Percentiles rank a stretch among this genome's conserved stretches.
These are phyloP conservation scores for Thomomys bottae DNA, from an alignment of 2,113 vertebrate genomes.

Conservation along the genomic window DNA sequence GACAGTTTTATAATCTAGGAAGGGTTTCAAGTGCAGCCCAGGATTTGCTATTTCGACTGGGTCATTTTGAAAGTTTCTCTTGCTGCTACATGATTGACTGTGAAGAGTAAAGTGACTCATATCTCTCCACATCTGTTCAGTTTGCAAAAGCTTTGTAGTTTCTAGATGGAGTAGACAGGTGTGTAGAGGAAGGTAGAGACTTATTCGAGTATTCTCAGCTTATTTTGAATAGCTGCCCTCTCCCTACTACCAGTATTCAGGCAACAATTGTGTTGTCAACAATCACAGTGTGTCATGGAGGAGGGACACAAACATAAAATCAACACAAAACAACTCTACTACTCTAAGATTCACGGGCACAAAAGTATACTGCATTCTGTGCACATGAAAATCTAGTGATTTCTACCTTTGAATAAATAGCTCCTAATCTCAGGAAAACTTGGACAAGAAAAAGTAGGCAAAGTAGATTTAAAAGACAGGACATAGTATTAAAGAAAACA, in stretches of 20 bases:
- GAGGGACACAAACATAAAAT: background rate
- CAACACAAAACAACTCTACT: background rate
- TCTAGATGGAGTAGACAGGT: background rate
- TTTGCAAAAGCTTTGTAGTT: conserved; percentile 7
- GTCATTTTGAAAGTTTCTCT: conserved; percentile 37
- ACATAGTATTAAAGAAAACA: background rate
- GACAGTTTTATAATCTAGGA: conserved; percentile 10
- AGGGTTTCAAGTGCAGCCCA: background rate
- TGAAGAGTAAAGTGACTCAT: background rate
- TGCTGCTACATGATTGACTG: background rate
- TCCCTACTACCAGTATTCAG: background rate
- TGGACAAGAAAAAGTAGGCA: conserved; percentile 4
- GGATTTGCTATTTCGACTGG: background rate
- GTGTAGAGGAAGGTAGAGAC: background rate
- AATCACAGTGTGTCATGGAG: background rate
- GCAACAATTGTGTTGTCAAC: background rate
- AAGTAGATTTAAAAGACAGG: background rate
- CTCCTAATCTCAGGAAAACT: background rate
- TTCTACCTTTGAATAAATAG: background rate
- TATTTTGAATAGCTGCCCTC: background rate
- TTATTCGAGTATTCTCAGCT: background rate
- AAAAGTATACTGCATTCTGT: background rate
- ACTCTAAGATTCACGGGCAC: background rate
- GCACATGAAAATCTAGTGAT: background rate
- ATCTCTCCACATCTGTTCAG: background rate